Base-by-base conservation (phyloP, 2,797 vertebrate species). In the Erethizon dorsatum region DNA sequence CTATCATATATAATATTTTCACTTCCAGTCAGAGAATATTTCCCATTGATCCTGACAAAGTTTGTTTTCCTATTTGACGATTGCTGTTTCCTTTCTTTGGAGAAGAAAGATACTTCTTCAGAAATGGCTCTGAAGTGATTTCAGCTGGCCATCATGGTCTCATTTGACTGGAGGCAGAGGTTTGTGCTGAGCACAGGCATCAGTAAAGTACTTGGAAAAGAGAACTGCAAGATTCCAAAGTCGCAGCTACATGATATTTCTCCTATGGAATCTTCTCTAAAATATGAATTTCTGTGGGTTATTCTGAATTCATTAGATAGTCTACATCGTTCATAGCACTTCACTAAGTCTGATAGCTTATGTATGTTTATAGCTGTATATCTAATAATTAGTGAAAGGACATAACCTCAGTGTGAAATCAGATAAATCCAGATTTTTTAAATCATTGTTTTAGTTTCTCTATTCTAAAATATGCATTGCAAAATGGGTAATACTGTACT, bases 41-140 rank as follows among this genome's bases (percentile, higher is more conserved):
- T n/a, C 2, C 57, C 56, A 90, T 26, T 28, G 63, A 83, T 87
- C 28, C 28, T 26, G 52, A 93, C 15, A 37, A 79, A 33, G 50
- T 79, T 79, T 37, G 33, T 52, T 80, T 15, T 37, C 33, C n/a
- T n/a, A 22, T 71, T 73, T 50, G 45, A 69, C 2, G 37, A 61
- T 91, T 79, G 84, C 57, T 65, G 54, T 84, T 95, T 91, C 6
- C 31, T 73, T 84, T 95, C 52, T 83, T 85, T 92, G 54, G 47
- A 88, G n/a, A 90, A 86, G 92, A 79, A 61, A 22, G 56, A 52
- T 31, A n/a, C 18, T 6, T 73, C 94, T 90, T n/a, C 8, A 31
- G 17, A 69, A 95, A 11, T 1, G 31, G 85, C 57, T 88, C 12
- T 85, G 41, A 88, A 69, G 67, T 56, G 75, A 80, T 94, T 82